Conservation (phyloP, 2,113 vertebrate genomes). For the Neofelis nebulosa region DNA sequence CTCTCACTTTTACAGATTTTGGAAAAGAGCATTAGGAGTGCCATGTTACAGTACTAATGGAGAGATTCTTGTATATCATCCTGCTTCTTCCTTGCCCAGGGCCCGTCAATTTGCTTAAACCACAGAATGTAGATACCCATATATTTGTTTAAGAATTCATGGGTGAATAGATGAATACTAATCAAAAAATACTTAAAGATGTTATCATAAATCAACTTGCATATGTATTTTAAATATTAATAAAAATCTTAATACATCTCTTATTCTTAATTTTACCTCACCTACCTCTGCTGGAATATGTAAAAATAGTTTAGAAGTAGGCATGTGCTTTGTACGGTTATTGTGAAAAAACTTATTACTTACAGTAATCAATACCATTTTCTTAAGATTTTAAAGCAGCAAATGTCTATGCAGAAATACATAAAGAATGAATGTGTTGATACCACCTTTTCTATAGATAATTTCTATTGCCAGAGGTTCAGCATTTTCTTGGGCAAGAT, state of each 20-base stretch:
- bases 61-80: neutral
- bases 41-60: neutral
- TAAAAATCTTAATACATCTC: neutral
- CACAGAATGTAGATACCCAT: neutral
- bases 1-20: neutral
- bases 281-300: neutral
- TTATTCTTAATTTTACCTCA: neutral
- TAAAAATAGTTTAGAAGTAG: neutral
- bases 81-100: neutral
- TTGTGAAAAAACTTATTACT: neutral
- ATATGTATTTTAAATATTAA: neutral
- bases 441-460: conserved; percentile 8
- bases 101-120: neutral
- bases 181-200: neutral
- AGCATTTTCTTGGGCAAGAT: conserved; percentile 53
- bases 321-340: neutral
- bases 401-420: neutral
- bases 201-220: neutral
- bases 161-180: neutral
- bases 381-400: neutral
- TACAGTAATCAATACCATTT: neutral
- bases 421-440: neutral
- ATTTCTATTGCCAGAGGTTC: conserved; percentile 48
- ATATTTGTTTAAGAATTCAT: neutral
- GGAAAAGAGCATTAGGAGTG: neutral